A percentile compares a stretch with the other conserved stretches of the same genome.
Conservation (phyloP, 2,113 vertebrate genomes). For the Trochalopteron elliotii region DNA sequence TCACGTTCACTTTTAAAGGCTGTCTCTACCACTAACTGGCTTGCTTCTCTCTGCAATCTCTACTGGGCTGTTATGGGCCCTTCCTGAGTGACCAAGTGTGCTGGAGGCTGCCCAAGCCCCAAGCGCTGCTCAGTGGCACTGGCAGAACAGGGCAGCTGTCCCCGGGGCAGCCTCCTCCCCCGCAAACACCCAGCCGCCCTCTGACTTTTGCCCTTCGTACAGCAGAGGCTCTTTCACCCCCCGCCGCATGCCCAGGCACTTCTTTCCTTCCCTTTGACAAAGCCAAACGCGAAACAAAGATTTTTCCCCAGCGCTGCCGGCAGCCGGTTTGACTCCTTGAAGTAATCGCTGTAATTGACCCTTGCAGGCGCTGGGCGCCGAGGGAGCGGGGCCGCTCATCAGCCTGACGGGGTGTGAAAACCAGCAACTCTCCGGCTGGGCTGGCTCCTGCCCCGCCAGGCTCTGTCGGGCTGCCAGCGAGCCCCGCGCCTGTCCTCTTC, state of each 20-base stretch:
- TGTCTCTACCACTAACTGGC: neutral
- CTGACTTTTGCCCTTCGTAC: neutral
- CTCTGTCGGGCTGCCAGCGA: neutral
- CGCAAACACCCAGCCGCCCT: neutral
- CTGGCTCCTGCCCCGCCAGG: neutral
- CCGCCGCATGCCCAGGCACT: neutral
- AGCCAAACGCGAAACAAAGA: slow-evolving; percentile 25
- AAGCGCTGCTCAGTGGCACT: neutral
- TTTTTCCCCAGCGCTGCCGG: slow-evolving; percentile 30
- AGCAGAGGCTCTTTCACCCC: neutral
- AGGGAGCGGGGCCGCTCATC: neutral
- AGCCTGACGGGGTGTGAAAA: slow-evolving; percentile 41
- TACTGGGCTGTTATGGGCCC: neutral
- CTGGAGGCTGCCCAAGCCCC: neutral
- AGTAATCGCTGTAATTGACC: slow-evolving; percentile 62
- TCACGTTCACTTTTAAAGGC: neutral
- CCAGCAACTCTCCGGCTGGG: neutral
- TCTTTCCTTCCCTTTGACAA: slow-evolving; percentile 10
- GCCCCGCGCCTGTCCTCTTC: neutral
- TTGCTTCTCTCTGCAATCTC: neutral
- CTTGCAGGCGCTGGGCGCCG: slow-evolving; percentile 34
- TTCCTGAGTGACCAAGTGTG: neutral
- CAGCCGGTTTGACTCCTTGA: slow-evolving; percentile 52
- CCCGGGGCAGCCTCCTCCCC: neutral
- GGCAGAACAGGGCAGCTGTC: neutral